These are phyloP conservation scores for Pemphigus obesinymphae DNA, from an alignment of 1,140 invertebrate genomes.

Conservation along the genomic window DNA sequence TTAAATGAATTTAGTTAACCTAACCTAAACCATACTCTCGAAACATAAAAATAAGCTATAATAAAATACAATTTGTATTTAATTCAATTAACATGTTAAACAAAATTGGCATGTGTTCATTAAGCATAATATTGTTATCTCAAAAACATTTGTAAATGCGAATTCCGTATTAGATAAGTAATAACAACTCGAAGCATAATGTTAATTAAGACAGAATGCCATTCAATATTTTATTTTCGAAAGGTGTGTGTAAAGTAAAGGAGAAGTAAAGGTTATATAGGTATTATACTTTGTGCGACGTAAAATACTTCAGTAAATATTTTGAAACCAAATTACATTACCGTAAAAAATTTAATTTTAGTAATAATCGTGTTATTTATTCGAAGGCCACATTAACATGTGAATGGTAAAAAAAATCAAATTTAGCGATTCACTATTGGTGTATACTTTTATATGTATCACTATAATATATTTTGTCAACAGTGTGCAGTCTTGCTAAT, in stretches of 20 bases:
- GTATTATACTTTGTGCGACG: background rate
- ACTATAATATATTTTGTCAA: background rate
- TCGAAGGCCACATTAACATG: background rate
- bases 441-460: background rate
- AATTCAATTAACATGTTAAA: background rate
- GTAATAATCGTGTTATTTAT: conserved; percentile 1
- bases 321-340: background rate
- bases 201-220: too few species aligned
- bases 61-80: background rate
- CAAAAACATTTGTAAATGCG: background rate
- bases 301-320: background rate
- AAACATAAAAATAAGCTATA: background rate
- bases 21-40: background rate
- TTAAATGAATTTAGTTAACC: background rate
- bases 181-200: too few species aligned
- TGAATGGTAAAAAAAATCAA: background rate
- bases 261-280: background rate
- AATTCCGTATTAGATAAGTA: too few species aligned
- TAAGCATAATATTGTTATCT: background rate
- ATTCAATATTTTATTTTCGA: background rate
- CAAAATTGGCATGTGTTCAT: background rate
- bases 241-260: background rate
- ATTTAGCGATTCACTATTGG: background rate
- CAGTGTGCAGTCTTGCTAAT: background rate
- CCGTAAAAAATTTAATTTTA: background rate